Conservation (phyloP, 2,113 vertebrate genomes). For the Recurvirostra avosetta region DNA sequence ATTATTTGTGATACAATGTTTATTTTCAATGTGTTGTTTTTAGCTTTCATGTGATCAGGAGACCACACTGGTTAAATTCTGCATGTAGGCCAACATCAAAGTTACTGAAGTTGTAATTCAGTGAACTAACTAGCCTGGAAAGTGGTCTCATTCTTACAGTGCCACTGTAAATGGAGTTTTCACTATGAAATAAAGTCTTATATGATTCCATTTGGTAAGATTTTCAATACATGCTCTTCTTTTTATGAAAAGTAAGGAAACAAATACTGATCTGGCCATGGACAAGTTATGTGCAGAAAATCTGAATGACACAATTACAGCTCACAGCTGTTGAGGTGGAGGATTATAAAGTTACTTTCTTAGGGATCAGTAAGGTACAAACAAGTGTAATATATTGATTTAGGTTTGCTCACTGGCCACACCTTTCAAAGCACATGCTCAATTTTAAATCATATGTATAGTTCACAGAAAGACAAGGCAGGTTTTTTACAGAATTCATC, state of each 20-base stretch:
- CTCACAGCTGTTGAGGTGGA: neutral
- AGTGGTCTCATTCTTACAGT: neutral
- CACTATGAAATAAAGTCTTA: neutral
- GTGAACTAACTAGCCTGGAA: neutral
- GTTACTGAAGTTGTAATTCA: neutral
- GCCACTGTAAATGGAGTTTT: neutral
- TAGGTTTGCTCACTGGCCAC: neutral
- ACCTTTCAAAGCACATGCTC: neutral
- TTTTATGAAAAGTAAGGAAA: neutral
- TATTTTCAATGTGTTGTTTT: neutral
- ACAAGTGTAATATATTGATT: neutral
- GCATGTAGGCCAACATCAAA: constrained; percentile 6
- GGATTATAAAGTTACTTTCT: neutral
- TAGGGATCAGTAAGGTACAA: neutral
- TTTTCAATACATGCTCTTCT: neutral
- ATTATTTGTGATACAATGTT: neutral
- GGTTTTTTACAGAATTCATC: neutral
- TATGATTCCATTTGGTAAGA: neutral
- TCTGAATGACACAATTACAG: neutral
- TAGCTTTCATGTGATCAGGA: neutral
- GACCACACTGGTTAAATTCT: neutral
- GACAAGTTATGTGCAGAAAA: neutral
- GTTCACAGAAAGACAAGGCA: neutral
- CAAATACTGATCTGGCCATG: neutral
- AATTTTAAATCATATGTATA: neutral